These are phyloP conservation scores for Agrotis clavis DNA, from an alignment of 2,888 invertebrate species.

Conservation along the genomic window DNA sequence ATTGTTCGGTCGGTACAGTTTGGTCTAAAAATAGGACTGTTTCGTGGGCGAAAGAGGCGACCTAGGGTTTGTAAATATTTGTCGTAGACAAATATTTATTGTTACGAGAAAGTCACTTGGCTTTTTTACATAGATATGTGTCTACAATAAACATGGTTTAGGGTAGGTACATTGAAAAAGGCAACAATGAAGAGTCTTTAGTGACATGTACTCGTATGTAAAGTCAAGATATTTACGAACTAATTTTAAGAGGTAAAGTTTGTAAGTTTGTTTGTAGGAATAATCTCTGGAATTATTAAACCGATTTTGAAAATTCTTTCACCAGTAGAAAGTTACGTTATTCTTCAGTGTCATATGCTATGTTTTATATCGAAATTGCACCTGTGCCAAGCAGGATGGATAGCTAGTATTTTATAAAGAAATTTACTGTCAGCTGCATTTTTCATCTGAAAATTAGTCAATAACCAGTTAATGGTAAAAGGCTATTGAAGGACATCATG, in stretches of 20 bases:
- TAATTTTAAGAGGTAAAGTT: too few relatives aligned
- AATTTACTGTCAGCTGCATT: neutral
- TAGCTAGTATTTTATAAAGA: neutral
- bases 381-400: too few relatives aligned
- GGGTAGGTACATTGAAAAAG: neutral
- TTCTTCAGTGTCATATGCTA: too few relatives aligned
- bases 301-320: too few relatives aligned
- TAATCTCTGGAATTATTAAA: too few relatives aligned
- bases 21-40: conserved; percentile 33
- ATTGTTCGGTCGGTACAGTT: conserved; percentile 22
- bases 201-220: neutral
- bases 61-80: conserved; percentile 44
- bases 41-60: conserved; percentile 31
- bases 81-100: conserved; percentile 20
- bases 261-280: too few relatives aligned
- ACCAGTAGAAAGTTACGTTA: too few relatives aligned
- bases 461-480: too few relatives aligned
- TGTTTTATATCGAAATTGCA: too few relatives aligned
- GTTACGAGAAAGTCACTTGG: conserved; percentile 2
- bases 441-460: neutral
- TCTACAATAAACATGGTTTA: neutral
- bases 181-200: neutral
- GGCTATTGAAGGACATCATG: too few relatives aligned
- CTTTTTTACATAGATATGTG: neutral
- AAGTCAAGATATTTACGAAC: neutral